Evolutionary conservation across 2,888 invertebrate species (phyloP), one percentile per base, ranked within the genome.

Genomic region (Acrobasis consociella): DNA sequence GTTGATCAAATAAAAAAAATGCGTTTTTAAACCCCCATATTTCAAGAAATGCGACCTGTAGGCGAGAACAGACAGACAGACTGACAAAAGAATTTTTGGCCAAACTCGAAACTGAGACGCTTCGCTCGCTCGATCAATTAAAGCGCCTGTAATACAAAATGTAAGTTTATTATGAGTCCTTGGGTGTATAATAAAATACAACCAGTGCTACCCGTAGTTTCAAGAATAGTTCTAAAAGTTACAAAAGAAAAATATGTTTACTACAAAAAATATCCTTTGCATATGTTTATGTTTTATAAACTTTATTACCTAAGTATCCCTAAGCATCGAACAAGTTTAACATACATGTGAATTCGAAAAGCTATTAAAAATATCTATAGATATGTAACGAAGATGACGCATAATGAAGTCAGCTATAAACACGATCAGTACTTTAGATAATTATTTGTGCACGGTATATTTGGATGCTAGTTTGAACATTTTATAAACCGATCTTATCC

Each of bases 341-440:
- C 42, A 46, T 46, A 8, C 7, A 46, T 46, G n/a, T 5, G n/a
- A 10, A 46, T 46, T 22, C 52, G 2, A 2, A 31, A 22, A 17
- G 13, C 22, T 52, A 52, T n/a, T 31, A 52, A 22, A 52, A 52
- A 52, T 31, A 17, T 17, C n/a, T 11, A 22, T 8, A 16, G 51
- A 51, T 51, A n/a, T 11, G 46, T 46, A n/a, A n/a, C 17, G 17
- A 3, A n/a, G 17, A 11, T 31, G 31, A 22, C 52, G 52, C 52
- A 17, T 52, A 52, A 22, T 51, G 51, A 52, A 52, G 52, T 31
- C 52, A 22, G 17, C 17, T 52, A 13, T 52, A 52, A 22, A 17
- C 52, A 11, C 52, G 11, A 52, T 52, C 52, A 52, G 31, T 52
- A 17, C 31, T 22, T 52, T 17, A 10, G 11, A 17, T 13, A 46